Conservation (phyloP, 1,140 invertebrate species). For the Philopotamus ludificatus region DNA sequence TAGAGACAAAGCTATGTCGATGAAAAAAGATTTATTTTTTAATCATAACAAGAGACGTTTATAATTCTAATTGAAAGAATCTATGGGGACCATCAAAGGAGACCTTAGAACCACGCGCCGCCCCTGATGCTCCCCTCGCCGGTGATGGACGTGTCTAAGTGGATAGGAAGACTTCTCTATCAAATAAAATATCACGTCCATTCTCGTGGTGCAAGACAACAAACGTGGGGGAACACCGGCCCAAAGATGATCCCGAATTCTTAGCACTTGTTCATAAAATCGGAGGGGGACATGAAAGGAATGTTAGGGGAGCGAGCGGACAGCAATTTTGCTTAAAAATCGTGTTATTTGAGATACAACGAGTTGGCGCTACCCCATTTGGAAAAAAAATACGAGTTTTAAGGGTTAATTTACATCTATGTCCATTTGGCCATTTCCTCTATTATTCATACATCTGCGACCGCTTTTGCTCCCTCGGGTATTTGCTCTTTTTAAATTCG, state of each 20-base stretch:
- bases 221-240: conserved; percentile 4
- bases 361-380: neutral
- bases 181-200: conserved; percentile 41
- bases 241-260: conserved; percentile 27
- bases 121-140: conserved; percentile 3
- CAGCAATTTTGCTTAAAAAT: conserved; percentile 24
- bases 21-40: neutral
- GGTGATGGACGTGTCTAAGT: conserved; percentile 40
- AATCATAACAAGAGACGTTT: neutral
- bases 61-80: too few relatives aligned
- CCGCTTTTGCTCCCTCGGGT: conserved; percentile 14
- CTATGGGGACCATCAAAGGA: neutral
- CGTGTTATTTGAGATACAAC: neutral
- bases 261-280: conserved; percentile 30
- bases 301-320: neutral
- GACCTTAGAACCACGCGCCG: neutral
- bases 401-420: conserved; percentile 19
- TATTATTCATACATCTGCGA: conserved; percentile 41
- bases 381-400: neutral
- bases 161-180: conserved; percentile 38
- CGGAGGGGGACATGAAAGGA: neutral
- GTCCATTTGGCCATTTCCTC: conserved; percentile 37
- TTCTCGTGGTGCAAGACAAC: conserved; percentile 31
- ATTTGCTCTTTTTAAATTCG: conserved; percentile 35
- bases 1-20: too few relatives aligned